Conservation (phyloP, 2,113 vertebrate species). For the Marmota flaviventris region DNA sequence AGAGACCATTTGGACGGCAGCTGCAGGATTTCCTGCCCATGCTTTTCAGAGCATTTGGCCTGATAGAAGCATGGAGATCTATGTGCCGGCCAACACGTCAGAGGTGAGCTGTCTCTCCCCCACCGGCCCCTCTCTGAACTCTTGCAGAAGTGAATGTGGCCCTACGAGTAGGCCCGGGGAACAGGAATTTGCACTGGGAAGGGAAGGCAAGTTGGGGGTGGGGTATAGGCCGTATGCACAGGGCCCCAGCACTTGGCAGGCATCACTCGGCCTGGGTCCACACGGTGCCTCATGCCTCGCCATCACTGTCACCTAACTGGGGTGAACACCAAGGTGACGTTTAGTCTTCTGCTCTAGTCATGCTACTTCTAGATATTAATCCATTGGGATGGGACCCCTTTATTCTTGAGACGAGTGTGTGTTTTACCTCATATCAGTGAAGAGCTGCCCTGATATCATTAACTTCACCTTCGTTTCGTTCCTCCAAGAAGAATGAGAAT, state of each 20-base stretch:
- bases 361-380: background rate
- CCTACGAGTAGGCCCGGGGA: background rate
- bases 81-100: background rate
- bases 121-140: background rate
- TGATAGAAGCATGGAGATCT: background rate
- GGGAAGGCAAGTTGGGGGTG: background rate
- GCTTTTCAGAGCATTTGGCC: slow-evolving; percentile 9
- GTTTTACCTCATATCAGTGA: background rate
- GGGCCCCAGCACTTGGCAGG: background rate
- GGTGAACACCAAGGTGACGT: rapidly evolving
- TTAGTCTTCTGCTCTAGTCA: background rate
- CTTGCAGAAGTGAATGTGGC: background rate
- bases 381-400: background rate
- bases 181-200: background rate
- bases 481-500: background rate
- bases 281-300: rapidly evolving
- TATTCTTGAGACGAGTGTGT: background rate
- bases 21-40: slow-evolving; percentile 54
- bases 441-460: background rate
- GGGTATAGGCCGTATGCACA: rapidly evolving
- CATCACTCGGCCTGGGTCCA: rapidly evolving
- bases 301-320: rapidly evolving
- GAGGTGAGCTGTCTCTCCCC: background rate
- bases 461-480: background rate
- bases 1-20: background rate